phyloP scores from a whole-genome alignment of 2,113 vertebrate genomes.

The Recurvirostra avosetta region DNA sequence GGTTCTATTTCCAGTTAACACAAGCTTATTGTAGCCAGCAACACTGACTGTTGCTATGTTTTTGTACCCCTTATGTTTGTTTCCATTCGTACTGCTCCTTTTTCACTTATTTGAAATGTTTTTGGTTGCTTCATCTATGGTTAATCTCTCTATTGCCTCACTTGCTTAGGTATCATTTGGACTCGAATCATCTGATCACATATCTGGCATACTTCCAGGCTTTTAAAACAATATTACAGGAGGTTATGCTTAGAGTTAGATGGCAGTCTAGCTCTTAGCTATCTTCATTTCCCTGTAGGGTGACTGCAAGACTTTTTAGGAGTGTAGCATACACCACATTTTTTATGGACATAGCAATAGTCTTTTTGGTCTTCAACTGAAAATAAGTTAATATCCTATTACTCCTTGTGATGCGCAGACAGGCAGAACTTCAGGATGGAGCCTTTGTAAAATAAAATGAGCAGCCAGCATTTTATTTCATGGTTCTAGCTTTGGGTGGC shows the following conservation, averaged over 20 bases:
- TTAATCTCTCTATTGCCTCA: constrained; percentile 33
- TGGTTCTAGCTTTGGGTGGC: neutral
- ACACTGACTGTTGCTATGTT: constrained; percentile 39
- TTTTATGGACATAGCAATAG: neutral
- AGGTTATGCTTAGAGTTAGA: neutral
- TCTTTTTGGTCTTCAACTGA: neutral
- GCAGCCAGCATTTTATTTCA: neutral
- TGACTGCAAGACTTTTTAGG: neutral
- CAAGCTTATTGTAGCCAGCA: constrained; percentile 24
- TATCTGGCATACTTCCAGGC: neutral
- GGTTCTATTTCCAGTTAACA: constrained; percentile 44
- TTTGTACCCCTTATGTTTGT: constrained; percentile 11
- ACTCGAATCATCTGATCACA: neutral
- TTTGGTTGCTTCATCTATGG: neutral
- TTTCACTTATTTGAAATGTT: neutral
- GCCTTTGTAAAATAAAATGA: neutral
- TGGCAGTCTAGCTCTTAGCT: neutral
- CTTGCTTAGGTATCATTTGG: constrained; percentile 28
- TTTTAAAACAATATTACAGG: neutral
- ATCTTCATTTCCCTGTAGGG: neutral
- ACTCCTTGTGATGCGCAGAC: neutral
- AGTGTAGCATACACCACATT: neutral
- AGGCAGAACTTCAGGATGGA: neutral
- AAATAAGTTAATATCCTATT: neutral
- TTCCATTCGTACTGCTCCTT: neutral